phyloP scores from a whole-genome alignment of 2,888 invertebrate species.

The Aethes cnicana region DNA sequence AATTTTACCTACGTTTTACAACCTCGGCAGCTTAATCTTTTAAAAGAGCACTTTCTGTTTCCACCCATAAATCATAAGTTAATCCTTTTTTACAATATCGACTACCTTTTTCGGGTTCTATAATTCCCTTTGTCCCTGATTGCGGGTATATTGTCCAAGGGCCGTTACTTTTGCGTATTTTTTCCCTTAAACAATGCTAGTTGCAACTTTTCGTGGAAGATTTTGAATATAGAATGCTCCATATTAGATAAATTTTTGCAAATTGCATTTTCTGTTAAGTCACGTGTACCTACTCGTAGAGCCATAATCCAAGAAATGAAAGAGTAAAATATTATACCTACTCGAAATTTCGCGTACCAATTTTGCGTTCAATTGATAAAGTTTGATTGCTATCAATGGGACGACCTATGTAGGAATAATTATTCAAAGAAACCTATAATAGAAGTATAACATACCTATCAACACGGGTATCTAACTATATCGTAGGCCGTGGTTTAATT shows the following conservation, averaged over 20 bases:
- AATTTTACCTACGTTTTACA: conserved; percentile 1
- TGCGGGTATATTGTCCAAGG: neutral
- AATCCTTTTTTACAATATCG: conserved; percentile 22
- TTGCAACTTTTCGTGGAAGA: conserved; percentile 18
- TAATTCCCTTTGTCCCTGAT: conserved; percentile 6
- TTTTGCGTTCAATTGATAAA: no score
- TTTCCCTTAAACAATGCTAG: conserved; percentile 4
- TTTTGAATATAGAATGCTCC: conserved; percentile 6
- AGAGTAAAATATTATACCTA: no score
- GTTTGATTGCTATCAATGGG: no score
- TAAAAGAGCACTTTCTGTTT: conserved; percentile 20
- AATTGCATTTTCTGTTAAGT: conserved; percentile 16
- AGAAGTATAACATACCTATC: no score
- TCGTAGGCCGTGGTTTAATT: no score
- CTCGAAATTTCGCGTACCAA: no score
- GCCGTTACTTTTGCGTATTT: conserved; percentile 13
- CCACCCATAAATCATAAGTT: conserved; percentile 23
- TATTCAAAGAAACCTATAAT: no score
- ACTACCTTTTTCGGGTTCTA: conserved; percentile 15
- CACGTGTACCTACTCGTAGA: neutral
- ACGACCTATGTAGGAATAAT: no score
- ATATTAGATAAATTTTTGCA: conserved; percentile 11
- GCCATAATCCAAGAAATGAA: no score
- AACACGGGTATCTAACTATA: no score
- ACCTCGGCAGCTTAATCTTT: neutral